These are phyloP conservation scores for Cyprinus carpio DNA, from an alignment of 2,113 vertebrate genomes.

Conservation along the genomic window DNA sequence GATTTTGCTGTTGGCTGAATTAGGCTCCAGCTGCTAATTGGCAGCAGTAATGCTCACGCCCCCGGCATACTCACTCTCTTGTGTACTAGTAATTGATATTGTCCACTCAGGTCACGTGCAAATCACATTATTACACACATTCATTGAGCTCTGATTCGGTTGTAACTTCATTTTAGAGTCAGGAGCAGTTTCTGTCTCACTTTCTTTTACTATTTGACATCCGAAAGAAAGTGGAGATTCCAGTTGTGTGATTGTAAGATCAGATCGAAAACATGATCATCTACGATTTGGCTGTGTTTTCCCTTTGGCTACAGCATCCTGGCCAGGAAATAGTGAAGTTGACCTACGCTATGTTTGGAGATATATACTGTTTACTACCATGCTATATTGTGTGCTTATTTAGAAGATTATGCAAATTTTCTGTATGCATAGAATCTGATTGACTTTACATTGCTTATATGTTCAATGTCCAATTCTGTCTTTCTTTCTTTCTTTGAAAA, in stretches of 20 bases:
- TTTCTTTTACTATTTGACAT: neutral
- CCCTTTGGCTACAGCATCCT: neutral
- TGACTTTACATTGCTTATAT: neutral
- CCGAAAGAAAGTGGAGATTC: neutral
- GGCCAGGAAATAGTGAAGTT: neutral
- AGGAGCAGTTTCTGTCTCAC: constrained; percentile 1
- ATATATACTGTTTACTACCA: neutral
- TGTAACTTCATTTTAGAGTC: neutral
- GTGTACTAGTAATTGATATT: constrained; percentile 7
- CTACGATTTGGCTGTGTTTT: neutral
- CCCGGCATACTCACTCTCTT: constrained; percentile 7
- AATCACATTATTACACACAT: constrained; percentile 28
- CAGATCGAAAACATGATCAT: neutral
- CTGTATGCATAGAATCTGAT: neutral
- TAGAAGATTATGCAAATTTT: neutral
- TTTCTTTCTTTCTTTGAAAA: neutral
- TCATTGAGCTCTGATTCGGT: neutral
- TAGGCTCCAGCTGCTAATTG: constrained; percentile 35
- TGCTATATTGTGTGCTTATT: neutral
- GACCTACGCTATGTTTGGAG: neutral
- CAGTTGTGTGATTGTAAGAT: constrained; percentile 14
- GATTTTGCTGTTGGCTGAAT: constrained; percentile 6
- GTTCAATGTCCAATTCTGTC: neutral
- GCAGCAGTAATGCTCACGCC: neutral
- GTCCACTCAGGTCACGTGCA: neutral